Percentiles rank a stretch among this genome's conserved stretches.
These are phyloP conservation scores for Bubalus kerabau DNA, from an alignment of 2,113 vertebrate genomes.

Conservation along the genomic window DNA sequence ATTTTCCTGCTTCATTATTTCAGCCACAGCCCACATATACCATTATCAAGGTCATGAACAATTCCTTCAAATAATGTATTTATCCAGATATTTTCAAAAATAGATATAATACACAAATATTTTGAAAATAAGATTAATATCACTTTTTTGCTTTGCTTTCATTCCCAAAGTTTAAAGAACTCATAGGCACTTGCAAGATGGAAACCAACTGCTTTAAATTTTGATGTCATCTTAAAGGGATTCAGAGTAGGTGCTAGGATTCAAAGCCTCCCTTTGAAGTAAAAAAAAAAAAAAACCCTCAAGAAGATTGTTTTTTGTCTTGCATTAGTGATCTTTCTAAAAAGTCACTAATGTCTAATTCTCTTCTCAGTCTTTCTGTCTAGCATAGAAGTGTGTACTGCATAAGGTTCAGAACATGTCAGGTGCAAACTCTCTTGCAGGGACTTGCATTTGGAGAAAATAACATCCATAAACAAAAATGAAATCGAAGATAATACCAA, in stretches of 20 bases:
- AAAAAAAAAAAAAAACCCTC: not conserved
- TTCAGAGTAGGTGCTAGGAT: conserved; percentile 37
- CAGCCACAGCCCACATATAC: not conserved
- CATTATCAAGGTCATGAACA: not conserved
- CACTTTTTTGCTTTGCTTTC: conserved; percentile 32
- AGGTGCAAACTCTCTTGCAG: not conserved
- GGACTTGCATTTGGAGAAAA: not conserved
- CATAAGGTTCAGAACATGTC: not conserved
- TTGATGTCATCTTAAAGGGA: conserved; percentile 41
- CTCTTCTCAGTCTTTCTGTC: conserved; percentile 29
- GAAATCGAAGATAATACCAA: not conserved
- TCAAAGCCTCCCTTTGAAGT: conserved; percentile 56
- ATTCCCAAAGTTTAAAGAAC: conserved; percentile 38
- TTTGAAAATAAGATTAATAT: not conserved
- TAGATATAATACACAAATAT: conserved; percentile 32
- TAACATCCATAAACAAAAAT: not conserved
- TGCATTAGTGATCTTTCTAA: conserved; percentile 53
- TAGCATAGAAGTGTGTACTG: not conserved
- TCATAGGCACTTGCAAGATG: conserved; percentile 32
- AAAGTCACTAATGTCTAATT: conserved; percentile 46
- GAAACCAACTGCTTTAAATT: conserved; percentile 60
- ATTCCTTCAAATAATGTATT: conserved; percentile 4
- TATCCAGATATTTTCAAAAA: conserved; percentile 6
- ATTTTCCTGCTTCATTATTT: conserved; percentile 11
- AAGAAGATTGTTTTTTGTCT: conserved; percentile 43